Evolutionary conservation across 2,888 invertebrate species (phyloP), one percentile per base, ranked within the genome.

Genomic region (Automeris io): DNA sequence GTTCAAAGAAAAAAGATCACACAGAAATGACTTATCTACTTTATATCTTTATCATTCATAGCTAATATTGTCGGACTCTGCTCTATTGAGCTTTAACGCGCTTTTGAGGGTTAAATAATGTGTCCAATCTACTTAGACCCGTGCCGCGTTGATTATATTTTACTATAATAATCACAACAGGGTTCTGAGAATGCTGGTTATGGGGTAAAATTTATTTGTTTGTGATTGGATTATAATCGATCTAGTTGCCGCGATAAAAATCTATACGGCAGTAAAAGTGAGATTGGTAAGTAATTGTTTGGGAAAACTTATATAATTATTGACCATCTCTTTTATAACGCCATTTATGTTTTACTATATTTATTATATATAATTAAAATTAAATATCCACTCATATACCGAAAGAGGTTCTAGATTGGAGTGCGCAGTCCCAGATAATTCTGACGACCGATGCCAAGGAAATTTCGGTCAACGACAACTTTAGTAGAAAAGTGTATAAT

Each of bases 191-290:
- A 52, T 25, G 38, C 9, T 69, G 64, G 73, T 49, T 35, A 36
- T 50, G 45, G 54, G 52, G 60, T 65, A 61, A 41, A 69, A 74
- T 80, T 77, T 78, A 80, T 81, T 78, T 74, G 75, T 67, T 66
- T 65, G 61, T 69, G 64, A 83, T 83, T 66, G 58, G 61, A 81
- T 82, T 81, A 80, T 70, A 71, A 79, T 80, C 74, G 78, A 80
- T 76, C 71, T 57, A 41, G 54, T 61, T 58, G 58, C 55, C 29
- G 52, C 57, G 77, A 78, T 77, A 73, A 53, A 50, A 57, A 61
- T 67, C 60, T 61, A 64, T 55, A 62, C 61, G 45, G 47, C 49
- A 41, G 51, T 51, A 42, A 36, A 46, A 40, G 43, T 45, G 47
- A 47, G 40, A 49, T 54, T 54, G 57, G 46, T 59, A 66, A 68